Conservation (phyloP, 2,888 invertebrate species). For the Apamea monoglypha region DNA sequence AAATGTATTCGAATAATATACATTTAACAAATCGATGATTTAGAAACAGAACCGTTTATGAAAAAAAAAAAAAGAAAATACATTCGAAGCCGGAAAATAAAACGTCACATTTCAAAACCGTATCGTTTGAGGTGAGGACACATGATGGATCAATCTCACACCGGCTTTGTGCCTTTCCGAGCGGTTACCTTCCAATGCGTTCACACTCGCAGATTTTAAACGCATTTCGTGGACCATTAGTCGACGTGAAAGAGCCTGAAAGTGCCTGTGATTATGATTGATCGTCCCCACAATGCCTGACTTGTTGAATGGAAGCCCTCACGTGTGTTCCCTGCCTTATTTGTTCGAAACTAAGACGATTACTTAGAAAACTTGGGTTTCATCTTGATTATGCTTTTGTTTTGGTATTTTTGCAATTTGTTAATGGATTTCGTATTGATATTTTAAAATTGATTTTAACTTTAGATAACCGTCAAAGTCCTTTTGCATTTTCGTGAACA, state of each 20-base stretch:
- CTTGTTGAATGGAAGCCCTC: conserved; percentile 87
- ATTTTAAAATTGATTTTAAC: conserved; percentile 4
- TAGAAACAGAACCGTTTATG: background rate
- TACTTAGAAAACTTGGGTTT: conserved; percentile 62
- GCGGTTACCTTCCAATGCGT: conserved; percentile 87
- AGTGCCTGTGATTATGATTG: conserved; percentile 90
- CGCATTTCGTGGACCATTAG: conserved; percentile 90
- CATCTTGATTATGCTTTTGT: conserved; percentile 69
- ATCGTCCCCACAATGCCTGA: conserved; percentile 86
- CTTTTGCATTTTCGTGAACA: background rate
- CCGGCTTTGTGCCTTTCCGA: conserved; percentile 87
- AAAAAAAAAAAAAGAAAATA: conserved; percentile 6
- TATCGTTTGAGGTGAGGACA: conserved; percentile 74
- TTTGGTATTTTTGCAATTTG: conserved; percentile 42
- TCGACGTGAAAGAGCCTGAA: conserved; percentile 88
- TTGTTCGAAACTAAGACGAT: conserved; percentile 78
- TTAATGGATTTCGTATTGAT: conserved; percentile 39
- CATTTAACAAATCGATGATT: background rate
- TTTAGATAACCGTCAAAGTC: background rate
- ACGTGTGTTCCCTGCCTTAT: conserved; percentile 82
- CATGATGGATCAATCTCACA: conserved; percentile 85
- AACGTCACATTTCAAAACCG: conserved; percentile 52
- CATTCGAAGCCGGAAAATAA: conserved; percentile 35
- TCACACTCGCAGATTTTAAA: conserved; percentile 87
- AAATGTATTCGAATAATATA: background rate